Conservation (phyloP, 1,140 invertebrate genomes). For the Choristoneura fumiferana region DNA sequence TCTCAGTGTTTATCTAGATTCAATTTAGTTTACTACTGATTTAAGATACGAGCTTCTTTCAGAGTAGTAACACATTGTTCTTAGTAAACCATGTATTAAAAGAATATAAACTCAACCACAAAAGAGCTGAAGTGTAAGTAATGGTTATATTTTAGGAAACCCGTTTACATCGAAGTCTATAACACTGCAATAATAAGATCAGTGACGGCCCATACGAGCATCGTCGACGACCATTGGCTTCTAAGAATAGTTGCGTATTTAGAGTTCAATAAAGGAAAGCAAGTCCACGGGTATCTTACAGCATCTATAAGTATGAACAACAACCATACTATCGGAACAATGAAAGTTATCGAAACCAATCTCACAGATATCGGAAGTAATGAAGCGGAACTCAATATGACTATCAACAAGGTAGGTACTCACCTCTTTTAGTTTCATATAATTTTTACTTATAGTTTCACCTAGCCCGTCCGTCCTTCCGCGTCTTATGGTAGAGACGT, state of each 20-base stretch:
- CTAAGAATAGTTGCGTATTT: conserved; percentile 76
- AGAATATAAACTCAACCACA: no score
- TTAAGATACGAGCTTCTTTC: no score
- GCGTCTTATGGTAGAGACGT: no score
- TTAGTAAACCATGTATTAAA: no score
- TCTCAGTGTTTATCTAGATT: no score
- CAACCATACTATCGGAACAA: conserved; percentile 37
- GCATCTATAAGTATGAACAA: conserved; percentile 43
- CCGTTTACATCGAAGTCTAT: conserved; percentile 77
- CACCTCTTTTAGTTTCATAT: no score
- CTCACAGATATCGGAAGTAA: conserved; percentile 41
- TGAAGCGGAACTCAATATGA: conserved; percentile 50
- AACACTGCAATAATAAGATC: conserved; percentile 78
- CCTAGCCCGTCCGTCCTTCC: no score
- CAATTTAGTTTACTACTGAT: no score
- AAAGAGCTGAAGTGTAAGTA: no score
- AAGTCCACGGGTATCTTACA: conserved; percentile 39
- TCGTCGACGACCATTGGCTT: conserved; percentile 60
- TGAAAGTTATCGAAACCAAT: conserved; percentile 30
- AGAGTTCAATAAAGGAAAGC: conserved; percentile 56
- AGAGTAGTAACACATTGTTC: no score
- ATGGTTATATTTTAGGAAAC: conserved; percentile 70
- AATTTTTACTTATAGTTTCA: no score
- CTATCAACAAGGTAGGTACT: conserved; percentile 49
- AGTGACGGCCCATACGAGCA: conserved; percentile 67